Evolutionary conservation across 2,113 vertebrate genomes (phyloP).

Genomic region (Pygoscelis adeliae): DNA sequence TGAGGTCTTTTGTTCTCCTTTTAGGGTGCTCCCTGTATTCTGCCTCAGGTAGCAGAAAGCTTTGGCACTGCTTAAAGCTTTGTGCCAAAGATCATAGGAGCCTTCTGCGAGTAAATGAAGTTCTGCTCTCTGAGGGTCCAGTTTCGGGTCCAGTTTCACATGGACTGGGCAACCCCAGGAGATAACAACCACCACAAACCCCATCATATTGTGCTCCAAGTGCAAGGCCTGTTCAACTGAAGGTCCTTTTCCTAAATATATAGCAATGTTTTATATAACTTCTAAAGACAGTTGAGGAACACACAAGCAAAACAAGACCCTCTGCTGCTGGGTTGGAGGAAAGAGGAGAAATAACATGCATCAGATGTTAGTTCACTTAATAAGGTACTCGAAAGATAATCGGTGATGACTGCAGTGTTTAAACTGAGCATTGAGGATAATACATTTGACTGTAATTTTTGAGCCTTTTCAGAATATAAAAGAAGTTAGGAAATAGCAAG

Average conservation of each 20-base stretch:
- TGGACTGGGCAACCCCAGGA: neutral
- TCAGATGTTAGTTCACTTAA: neutral
- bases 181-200: neutral
- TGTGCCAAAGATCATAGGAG: neutral
- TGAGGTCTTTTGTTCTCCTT: neutral
- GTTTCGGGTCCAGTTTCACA: neutral
- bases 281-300: neutral
- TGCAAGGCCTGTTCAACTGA: neutral
- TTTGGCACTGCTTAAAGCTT: neutral
- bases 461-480: neutral
- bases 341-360: neutral
- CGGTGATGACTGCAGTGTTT: neutral
- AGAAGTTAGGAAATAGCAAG: neutral
- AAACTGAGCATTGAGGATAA: neutral
- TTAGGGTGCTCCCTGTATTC: neutral
- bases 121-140: neutral
- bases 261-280: neutral
- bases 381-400: neutral
- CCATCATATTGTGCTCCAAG: neutral
- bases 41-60: neutral
- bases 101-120: neutral
- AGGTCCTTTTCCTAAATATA: neutral
- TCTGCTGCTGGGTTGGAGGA: neutral
- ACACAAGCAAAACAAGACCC: neutral
- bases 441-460: neutral